Evolutionary conservation across 2,113 vertebrate genomes (phyloP).

Genomic region (Melanotaenia duboulayi): DNA sequence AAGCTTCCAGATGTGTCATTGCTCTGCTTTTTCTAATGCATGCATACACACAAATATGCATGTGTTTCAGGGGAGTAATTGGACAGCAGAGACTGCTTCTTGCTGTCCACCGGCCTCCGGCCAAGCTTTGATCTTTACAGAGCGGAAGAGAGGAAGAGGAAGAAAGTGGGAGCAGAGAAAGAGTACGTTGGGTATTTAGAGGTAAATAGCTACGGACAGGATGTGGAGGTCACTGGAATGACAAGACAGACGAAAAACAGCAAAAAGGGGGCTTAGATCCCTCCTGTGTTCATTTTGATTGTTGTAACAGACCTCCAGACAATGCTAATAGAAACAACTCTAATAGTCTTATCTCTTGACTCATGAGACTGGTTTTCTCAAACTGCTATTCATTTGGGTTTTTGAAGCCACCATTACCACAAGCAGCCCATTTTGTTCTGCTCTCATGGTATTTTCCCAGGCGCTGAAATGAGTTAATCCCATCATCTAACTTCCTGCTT

Average conservation of each 20-base stretch:
- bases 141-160: constrained; percentile 16
- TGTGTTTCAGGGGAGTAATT: constrained; percentile 30
- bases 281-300: constrained; percentile 1
- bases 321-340: constrained; percentile 7
- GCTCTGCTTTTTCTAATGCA: constrained; percentile 8
- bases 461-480: not conserved
- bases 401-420: constrained; percentile 5
- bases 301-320: constrained; percentile 3
- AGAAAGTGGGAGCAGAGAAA: not conserved
- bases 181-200: not conserved
- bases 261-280: not conserved
- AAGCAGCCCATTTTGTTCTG: not conserved
- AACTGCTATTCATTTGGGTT: constrained; percentile 19
- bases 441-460: not conserved
- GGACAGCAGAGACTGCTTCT: constrained; percentile 42
- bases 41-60: not conserved
- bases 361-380: constrained; percentile 4
- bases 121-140: constrained; percentile 61
- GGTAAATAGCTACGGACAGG: constrained; percentile 2
- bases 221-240: constrained; percentile 8
- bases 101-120: constrained; percentile 49
- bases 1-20: constrained; percentile 30
- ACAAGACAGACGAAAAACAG: not conserved
- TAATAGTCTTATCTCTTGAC: constrained; percentile 20
- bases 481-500: not conserved